Evolutionary conservation across 2,113 vertebrate species (phyloP).

Genomic region (Channa argus): DNA sequence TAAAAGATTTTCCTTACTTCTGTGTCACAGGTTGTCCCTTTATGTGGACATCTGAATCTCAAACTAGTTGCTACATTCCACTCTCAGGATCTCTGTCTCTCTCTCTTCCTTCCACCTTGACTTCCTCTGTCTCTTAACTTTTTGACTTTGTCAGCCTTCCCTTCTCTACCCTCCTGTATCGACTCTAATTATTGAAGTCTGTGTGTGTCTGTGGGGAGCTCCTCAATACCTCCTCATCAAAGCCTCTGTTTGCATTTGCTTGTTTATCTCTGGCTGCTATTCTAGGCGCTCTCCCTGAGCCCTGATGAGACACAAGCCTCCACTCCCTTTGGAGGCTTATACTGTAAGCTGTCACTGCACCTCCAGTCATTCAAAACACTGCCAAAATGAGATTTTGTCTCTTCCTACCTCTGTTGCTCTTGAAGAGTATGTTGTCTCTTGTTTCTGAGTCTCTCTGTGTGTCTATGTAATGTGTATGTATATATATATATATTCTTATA

Average conservation of each 20-base stretch:
- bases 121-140: constrained; percentile 59
- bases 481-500: neutral
- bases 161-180: constrained; percentile 53
- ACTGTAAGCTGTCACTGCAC: constrained; percentile 73
- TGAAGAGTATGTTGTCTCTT: constrained; percentile 18
- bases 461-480: neutral
- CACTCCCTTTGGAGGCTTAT: constrained; percentile 64
- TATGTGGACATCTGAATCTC: constrained; percentile 2
- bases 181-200: constrained; percentile 74
- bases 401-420: constrained; percentile 27
- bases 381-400: constrained; percentile 38
- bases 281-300: constrained; percentile 72
- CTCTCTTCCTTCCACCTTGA: constrained; percentile 21
- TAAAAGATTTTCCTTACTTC: neutral
- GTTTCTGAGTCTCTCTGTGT: constrained; percentile 19
- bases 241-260: constrained; percentile 78
- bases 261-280: constrained; percentile 81
- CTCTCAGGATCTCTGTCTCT: neutral
- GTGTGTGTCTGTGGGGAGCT: constrained; percentile 71
- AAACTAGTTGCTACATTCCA: neutral
- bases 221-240: constrained; percentile 79
- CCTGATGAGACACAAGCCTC: constrained; percentile 63
- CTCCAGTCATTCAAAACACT: constrained; percentile 62
- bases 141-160: constrained; percentile 69
- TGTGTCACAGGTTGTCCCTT: neutral